Base-by-base conservation (phyloP, 2,888 invertebrate species). In the Vannuccia rotundouncinata region DNA sequence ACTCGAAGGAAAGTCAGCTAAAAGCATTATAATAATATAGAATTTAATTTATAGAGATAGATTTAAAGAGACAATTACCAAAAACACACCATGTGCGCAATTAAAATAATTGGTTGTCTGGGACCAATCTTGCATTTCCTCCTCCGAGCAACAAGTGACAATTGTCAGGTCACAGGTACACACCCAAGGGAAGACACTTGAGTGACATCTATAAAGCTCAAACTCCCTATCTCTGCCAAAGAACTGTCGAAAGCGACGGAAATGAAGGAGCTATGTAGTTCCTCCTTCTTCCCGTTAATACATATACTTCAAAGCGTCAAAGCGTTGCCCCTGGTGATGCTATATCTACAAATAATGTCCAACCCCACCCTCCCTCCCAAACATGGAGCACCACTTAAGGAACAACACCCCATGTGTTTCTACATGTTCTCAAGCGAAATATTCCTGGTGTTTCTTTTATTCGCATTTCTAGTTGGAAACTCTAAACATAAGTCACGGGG, bases 41-140 rank as follows among this genome's bases (percentile, higher is more conserved):
- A 45, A 45, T 17, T 45, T 45, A 45, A 45, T 45, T 5, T 5
- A 45, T n/a, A n/a, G n/a, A n/a, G n/a, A n/a, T n/a, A n/a, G n/a
- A 45, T 13, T 45, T 45, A 13, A 17, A 45, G 45, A 45, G 45
- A 45, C 66, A 66, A 13, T 13, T 27, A 66, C 22, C 13, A 66
- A 2, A 66, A 22, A 13, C 25, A 5, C 22, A 13, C 13, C 66
- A 66, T 66, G 66, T 66, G 66, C 66, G 66, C 5, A 66, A 66
- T 66, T 66, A 66, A 66, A 66, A 66, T 66, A 66, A 66, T 66
- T 66, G 66, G 66, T 66, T 66, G 66, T 66, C 10, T 66, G 25
- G 25, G 66, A 66, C 5, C 22, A 22, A 66, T 66, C 66, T 5
- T 27, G 22, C 66, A 27, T 22, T 66, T 66, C 66, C 66, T 66